Evolutionary conservation across 1,140 invertebrate genomes (phyloP).

Genomic region (Schlechtendalia chinensis): DNA sequence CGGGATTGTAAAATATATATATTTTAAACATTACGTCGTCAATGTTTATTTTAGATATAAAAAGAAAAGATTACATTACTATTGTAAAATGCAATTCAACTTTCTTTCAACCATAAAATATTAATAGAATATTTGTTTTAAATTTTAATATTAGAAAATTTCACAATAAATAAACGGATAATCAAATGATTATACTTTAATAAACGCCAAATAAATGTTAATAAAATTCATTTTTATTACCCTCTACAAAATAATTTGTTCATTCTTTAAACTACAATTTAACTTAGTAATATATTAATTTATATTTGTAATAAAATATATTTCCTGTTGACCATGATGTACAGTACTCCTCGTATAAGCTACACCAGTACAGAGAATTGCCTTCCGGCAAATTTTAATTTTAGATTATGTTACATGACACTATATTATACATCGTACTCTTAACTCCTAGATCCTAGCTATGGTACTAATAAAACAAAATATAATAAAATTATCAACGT

Average conservation of each 20-base stretch:
- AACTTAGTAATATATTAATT: constrained; percentile 16
- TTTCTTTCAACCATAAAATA: too few species aligned
- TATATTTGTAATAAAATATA: constrained; percentile 34
- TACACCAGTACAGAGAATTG: not conserved
- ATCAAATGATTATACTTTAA: not conserved
- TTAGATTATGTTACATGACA: not conserved
- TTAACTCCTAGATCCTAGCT: not conserved
- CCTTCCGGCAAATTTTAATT: not conserved
- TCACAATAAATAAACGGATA: too few species aligned
- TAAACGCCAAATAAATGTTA: not conserved
- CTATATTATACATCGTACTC: too few species aligned
- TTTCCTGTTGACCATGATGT: constrained; percentile 42
- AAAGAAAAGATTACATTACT: too few species aligned
- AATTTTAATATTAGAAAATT: too few species aligned
- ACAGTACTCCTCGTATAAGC: not conserved
- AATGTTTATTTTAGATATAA: too few species aligned
- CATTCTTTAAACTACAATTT: not conserved
- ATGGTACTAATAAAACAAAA: not conserved
- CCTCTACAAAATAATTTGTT: not conserved
- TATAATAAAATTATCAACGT: not conserved
- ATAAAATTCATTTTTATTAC: not conserved
- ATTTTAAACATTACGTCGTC: too few species aligned
- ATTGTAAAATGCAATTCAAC: too few species aligned
- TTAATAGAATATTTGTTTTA: too few species aligned
- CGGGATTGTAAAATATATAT: too few species aligned